Evolutionary conservation across 64 coral and sea anemone species (phyloP).

Genomic region (Platygyra sinensis): DNA sequence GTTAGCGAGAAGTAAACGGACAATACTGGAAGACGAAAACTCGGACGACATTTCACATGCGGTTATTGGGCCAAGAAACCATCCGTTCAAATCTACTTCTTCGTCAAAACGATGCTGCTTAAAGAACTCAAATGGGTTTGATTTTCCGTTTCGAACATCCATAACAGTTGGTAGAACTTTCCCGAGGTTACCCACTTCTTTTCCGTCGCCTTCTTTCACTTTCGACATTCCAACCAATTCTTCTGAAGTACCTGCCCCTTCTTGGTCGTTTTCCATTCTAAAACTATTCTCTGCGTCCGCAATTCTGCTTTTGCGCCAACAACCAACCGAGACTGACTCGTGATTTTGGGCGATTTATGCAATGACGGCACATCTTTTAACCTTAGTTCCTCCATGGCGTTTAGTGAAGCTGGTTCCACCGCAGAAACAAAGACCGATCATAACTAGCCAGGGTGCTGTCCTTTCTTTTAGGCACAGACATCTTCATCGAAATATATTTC

Average conservation of each 20-base stretch:
- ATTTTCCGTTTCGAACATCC: slow-evolving; percentile 2
- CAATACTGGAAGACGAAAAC: slow-evolving; percentile 39
- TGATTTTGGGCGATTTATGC: neutral
- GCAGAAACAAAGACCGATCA: neutral
- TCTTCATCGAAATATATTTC: neutral
- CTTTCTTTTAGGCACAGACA: neutral
- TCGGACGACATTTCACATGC: slow-evolving; percentile 21
- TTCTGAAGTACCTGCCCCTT: neutral
- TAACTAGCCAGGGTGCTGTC: neutral
- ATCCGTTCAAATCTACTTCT: slow-evolving; percentile 38
- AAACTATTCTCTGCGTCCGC: neutral
- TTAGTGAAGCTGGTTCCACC: slow-evolving; percentile 20
- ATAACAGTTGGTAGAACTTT: neutral
- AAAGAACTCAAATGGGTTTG: slow-evolving; percentile 59
- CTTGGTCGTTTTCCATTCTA: neutral
- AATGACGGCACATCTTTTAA: neutral
- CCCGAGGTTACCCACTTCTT: neutral
- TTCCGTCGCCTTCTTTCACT: neutral
- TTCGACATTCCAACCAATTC: neutral
- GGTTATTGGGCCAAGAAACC: slow-evolving; percentile 19
- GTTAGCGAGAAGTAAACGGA: slow-evolving; percentile 48
- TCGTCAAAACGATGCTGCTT: slow-evolving; percentile 46
- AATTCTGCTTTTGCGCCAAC: neutral
- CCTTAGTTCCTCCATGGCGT: slow-evolving; percentile 9
- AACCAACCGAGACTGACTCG: slow-evolving; percentile 10